Percentiles rank a stretch among this genome's conserved stretches.
Conservation (phyloP, 2,888 invertebrate genomes). For the Diarsia dahlii region DNA sequence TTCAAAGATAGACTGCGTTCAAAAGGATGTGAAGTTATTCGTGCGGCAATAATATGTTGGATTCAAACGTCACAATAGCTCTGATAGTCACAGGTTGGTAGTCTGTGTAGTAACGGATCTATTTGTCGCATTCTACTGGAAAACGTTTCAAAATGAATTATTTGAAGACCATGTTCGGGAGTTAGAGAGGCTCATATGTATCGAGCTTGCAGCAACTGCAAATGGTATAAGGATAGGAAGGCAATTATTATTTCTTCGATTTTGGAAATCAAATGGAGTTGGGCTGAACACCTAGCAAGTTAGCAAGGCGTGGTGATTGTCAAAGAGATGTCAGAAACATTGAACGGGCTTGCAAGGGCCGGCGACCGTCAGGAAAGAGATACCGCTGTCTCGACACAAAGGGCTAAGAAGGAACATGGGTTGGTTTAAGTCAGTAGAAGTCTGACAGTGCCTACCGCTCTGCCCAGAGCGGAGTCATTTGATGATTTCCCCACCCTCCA, state of each 20-base stretch:
- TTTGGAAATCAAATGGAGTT: too few species aligned
- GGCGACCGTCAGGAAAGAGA: too few species aligned
- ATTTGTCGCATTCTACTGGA: not conserved
- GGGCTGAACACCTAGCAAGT: too few species aligned
- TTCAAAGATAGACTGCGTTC: conserved; percentile 28
- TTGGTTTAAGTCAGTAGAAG: too few species aligned
- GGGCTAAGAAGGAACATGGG: too few species aligned
- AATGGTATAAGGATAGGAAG: not conserved
- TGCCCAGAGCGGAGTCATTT: too few species aligned
- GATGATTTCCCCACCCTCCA: too few species aligned
- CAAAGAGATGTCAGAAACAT: too few species aligned
- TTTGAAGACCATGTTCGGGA: not conserved
- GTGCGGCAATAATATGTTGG: conserved; percentile 35
- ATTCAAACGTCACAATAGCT: conserved; percentile 37
- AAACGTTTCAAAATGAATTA: not conserved
- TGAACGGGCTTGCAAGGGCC: too few species aligned
- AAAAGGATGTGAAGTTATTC: conserved; percentile 33
- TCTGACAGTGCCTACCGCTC: too few species aligned
- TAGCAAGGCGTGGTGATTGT: too few species aligned
- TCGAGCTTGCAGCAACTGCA: not conserved
- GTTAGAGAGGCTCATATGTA: not conserved
- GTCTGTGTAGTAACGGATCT: not conserved
- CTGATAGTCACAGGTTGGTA: conserved; percentile 9
- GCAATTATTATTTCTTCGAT: not conserved
- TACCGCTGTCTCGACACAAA: too few species aligned